Conservation (phyloP, 2,113 vertebrate genomes). For the Brachypodius melanocephalos region DNA sequence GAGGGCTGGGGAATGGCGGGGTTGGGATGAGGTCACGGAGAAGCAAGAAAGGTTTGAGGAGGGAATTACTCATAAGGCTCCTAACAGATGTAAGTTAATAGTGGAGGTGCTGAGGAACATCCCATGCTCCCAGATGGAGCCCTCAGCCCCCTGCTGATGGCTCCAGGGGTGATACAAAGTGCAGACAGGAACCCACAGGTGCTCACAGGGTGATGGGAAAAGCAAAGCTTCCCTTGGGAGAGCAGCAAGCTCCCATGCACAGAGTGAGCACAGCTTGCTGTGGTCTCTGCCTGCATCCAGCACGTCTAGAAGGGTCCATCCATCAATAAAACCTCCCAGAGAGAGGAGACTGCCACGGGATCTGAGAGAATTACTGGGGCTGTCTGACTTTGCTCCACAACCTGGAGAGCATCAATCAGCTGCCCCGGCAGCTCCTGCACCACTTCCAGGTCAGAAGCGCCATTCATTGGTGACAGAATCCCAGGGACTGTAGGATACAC, state of each 20-base stretch:
- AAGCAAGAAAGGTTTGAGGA: not conserved
- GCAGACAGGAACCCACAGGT: not conserved
- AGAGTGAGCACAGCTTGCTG: not conserved
- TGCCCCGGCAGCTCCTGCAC: fast-evolving
- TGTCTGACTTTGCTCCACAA: not conserved
- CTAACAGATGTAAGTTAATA: not conserved
- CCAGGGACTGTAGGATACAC: not conserved
- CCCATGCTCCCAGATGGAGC: not conserved
- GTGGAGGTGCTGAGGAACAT: not conserved
- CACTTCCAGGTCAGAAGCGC: not conserved
- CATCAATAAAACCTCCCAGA: not conserved
- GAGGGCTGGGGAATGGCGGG: not conserved
- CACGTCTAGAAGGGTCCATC: not conserved
- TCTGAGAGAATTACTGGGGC: not conserved
- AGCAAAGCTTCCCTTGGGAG: not conserved
- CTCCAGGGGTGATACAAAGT: not conserved
- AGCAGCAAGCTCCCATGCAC: not conserved
- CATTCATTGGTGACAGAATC: not conserved
- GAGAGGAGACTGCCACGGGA: not conserved
- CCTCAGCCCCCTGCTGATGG: fast-evolving
- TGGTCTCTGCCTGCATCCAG: fast-evolving
- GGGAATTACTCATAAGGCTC: not conserved
- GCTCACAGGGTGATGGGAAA: fast-evolving
- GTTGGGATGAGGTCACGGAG: not conserved
- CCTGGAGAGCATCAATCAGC: not conserved